Evolutionary conservation across 2,113 vertebrate species (phyloP).

Genomic region (Pipa parva): DNA sequence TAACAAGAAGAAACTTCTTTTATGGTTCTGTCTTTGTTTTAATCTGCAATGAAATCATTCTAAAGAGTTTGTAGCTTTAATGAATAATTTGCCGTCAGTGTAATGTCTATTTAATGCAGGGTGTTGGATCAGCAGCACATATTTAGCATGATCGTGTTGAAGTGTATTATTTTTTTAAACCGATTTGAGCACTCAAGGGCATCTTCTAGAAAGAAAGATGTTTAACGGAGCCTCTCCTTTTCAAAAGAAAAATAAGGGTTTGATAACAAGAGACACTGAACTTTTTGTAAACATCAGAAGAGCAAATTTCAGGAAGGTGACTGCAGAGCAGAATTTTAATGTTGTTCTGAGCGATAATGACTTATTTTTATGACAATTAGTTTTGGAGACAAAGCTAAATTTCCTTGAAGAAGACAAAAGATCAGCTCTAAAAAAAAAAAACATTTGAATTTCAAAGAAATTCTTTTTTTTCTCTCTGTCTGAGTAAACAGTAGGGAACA

Average conservation of each 20-base stretch:
- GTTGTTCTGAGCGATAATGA: slow-evolving; percentile 29
- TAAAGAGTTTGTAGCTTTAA: too few species aligned
- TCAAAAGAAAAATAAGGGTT: neutral
- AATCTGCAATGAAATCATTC: too few species aligned
- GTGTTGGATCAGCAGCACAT: too few species aligned
- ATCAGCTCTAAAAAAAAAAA: slow-evolving; percentile 25
- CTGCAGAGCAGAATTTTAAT: slow-evolving; percentile 27
- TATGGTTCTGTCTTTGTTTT: too few species aligned
- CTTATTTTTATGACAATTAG: slow-evolving; percentile 28
- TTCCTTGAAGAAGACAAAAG: slow-evolving; percentile 34
- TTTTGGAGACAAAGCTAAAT: slow-evolving; percentile 19
- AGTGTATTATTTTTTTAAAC: too few species aligned
- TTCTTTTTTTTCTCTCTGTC: slow-evolving; percentile 19
- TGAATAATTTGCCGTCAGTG: too few species aligned
- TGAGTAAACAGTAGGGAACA: slow-evolving; percentile 36
- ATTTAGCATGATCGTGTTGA: too few species aligned
- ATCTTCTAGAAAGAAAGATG: too few species aligned
- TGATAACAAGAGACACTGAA: neutral
- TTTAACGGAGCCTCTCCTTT: neutral
- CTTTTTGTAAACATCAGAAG: neutral
- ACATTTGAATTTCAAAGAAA: slow-evolving; percentile 41
- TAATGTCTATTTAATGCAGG: too few species aligned
- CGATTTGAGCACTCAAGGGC: too few species aligned
- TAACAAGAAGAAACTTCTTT: too few species aligned
- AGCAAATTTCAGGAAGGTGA: slow-evolving; percentile 4